Evolutionary conservation across 2,888 invertebrate species (phyloP).

Genomic region (Tenthredo amoena): DNA sequence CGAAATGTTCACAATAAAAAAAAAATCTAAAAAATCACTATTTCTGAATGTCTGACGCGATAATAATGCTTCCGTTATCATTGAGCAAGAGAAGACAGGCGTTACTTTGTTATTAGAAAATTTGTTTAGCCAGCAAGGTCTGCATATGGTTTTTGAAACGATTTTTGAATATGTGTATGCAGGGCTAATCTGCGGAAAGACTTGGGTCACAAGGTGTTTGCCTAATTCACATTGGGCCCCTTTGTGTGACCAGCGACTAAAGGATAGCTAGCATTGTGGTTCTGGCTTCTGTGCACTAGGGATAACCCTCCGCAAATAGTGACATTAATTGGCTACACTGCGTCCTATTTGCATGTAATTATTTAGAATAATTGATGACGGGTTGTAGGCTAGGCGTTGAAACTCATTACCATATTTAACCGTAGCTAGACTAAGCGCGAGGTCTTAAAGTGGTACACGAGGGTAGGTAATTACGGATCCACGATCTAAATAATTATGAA

Average conservation of each 20-base stretch:
- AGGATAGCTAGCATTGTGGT: constrained; percentile 55
- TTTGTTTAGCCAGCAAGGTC: background rate
- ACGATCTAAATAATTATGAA: constrained; percentile 46
- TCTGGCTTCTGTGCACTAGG: constrained; percentile 62
- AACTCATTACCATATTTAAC: constrained; percentile 74
- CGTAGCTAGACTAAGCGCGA: constrained; percentile 37
- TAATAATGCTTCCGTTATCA: background rate
- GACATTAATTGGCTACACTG: constrained; percentile 74
- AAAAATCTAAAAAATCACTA: background rate
- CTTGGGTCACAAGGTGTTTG: background rate
- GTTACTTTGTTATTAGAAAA: background rate
- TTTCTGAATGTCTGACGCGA: background rate
- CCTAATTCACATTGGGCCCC: constrained; percentile 23
- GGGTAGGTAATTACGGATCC: constrained; percentile 43
- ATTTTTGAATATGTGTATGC: background rate
- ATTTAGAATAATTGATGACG: constrained; percentile 76
- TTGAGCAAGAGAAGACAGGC: background rate
- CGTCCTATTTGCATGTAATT: constrained; percentile 75
- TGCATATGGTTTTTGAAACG: background rate
- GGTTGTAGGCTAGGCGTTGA: constrained; percentile 71
- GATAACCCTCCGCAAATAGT: constrained; percentile 75
- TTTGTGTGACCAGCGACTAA: constrained; percentile 36
- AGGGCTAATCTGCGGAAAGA: background rate
- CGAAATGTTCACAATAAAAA: background rate
- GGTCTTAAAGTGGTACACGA: constrained; percentile 44